A percentile compares a stretch with the other conserved stretches of the same genome.
phyloP scores from a whole-genome alignment of 2,888 invertebrate species.

The Machimus atricapillus region DNA sequence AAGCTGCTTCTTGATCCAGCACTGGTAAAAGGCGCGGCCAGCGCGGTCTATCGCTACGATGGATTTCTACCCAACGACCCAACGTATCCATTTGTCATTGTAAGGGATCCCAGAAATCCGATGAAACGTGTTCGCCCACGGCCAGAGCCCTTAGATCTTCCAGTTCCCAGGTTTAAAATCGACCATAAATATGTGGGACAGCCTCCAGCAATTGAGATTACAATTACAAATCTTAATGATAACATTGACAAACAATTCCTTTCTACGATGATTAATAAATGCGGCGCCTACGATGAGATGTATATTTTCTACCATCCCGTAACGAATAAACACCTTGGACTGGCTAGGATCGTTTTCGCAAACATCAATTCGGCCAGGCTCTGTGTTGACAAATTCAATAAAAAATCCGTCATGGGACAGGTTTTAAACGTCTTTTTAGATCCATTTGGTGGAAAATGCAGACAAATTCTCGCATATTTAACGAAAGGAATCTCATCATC shows the following conservation, averaged over 20 bases:
- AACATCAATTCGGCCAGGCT: slow-evolving; percentile 77
- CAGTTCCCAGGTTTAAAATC: slow-evolving; percentile 90
- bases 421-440: too few relatives aligned
- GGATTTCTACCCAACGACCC: slow-evolving; percentile 86
- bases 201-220: slow-evolving; percentile 94
- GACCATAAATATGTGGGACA: slow-evolving; percentile 93
- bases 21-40: slow-evolving; percentile 82
- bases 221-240: slow-evolving; percentile 95
- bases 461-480: too few relatives aligned
- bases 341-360: slow-evolving; percentile 91
- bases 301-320: slow-evolving; percentile 92
- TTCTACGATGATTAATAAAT: slow-evolving; percentile 84
- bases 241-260: slow-evolving; percentile 95
- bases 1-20: slow-evolving; percentile 91
- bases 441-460: too few relatives aligned
- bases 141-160: slow-evolving; percentile 81
- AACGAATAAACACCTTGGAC: slow-evolving; percentile 92
- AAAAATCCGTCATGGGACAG: slow-evolving; percentile 97
- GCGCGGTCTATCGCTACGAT: slow-evolving; percentile 92
- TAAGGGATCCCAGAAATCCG: slow-evolving; percentile 87
- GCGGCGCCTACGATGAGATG: slow-evolving; percentile 86
- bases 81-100: slow-evolving; percentile 78
- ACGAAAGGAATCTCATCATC: too few relatives aligned
- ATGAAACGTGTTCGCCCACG: slow-evolving; percentile 80
- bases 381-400: slow-evolving; percentile 91